phyloP scores from a whole-genome alignment of 2,113 vertebrate genomes.

The Nymphicus hollandicus region DNA sequence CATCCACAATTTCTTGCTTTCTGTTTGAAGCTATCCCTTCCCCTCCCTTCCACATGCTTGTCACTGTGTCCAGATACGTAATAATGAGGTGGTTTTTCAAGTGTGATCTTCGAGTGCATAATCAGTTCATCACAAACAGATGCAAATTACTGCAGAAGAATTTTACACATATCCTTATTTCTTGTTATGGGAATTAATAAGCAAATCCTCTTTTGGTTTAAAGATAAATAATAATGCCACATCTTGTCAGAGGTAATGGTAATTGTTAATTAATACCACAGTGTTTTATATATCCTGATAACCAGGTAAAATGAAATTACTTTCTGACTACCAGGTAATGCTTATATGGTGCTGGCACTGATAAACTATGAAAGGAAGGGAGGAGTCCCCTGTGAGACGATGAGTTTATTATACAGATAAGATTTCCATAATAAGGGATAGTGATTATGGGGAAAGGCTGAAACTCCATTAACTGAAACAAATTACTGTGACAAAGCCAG shows the following conservation, averaged over 20 bases:
- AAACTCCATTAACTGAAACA: slow-evolving; percentile 63
- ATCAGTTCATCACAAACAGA: neutral
- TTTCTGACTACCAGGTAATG: slow-evolving; percentile 1
- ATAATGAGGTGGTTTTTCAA: neutral
- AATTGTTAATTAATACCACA: slow-evolving; percentile 4
- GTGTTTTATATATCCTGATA: neutral
- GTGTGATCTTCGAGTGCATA: neutral
- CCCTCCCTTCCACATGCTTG: neutral
- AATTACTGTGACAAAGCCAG: slow-evolving; percentile 59
- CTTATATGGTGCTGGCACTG: slow-evolving; percentile 38
- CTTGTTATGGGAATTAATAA: neutral
- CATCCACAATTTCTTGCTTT: neutral
- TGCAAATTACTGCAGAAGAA: neutral
- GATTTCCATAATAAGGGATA: slow-evolving; percentile 61
- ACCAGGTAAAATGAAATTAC: slow-evolving; percentile 29
- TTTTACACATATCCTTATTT: neutral
- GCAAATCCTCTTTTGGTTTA: neutral
- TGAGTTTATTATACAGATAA: slow-evolving; percentile 65
- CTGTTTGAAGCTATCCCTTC: neutral
- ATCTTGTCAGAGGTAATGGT: neutral
- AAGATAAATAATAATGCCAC: neutral
- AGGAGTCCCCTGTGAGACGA: slow-evolving; percentile 44
- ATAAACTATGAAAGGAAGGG: slow-evolving; percentile 30
- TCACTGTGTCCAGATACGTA: neutral
- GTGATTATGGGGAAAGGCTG: slow-evolving; percentile 51